These are phyloP conservation scores for Conops quadrifasciatus DNA, from an alignment of 2,888 invertebrate genomes.

Conservation along the genomic window DNA sequence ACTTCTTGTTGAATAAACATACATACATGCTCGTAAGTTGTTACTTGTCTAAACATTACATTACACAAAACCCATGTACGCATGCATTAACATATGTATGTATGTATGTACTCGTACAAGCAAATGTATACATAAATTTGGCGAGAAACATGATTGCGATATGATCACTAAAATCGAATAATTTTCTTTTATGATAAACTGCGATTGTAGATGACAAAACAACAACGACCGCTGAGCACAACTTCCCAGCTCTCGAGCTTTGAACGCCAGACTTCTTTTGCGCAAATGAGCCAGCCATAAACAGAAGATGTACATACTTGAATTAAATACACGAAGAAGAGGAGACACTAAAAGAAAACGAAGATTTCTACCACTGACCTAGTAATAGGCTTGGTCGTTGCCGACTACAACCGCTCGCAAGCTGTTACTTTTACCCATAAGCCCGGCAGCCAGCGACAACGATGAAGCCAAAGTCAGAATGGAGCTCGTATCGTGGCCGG, in stretches of 20 bases:
- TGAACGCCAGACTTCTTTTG: not conserved
- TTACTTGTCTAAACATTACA: too few relatives aligned
- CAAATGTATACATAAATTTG: too few relatives aligned
- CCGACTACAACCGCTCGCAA: slow-evolving; percentile 19
- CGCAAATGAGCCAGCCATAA: slow-evolving; percentile 16
- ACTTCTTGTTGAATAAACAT: too few relatives aligned
- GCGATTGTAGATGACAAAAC: too few relatives aligned
- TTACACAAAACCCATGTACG: too few relatives aligned
- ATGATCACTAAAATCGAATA: too few relatives aligned
- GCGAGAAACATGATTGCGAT: too few relatives aligned
- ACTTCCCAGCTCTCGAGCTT: not conserved
- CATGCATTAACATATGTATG: too few relatives aligned
- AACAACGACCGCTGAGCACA: too few relatives aligned
- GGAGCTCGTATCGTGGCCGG: not conserved
- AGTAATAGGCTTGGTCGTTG: slow-evolving; percentile 40
- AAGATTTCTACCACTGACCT: slow-evolving; percentile 49
- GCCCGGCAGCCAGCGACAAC: slow-evolving; percentile 20
- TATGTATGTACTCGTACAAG: too few relatives aligned
- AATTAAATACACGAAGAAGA: slow-evolving; percentile 1
- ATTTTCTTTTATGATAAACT: too few relatives aligned
- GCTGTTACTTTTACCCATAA: slow-evolving; percentile 31
- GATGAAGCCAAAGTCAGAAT: slow-evolving; percentile 6
- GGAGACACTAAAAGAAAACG: slow-evolving; percentile 20
- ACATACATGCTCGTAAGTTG: too few relatives aligned
- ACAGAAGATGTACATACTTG: not conserved